Conservation (phyloP, 2,888 invertebrate genomes). For the Acanthoscelides obtectus region DNA sequence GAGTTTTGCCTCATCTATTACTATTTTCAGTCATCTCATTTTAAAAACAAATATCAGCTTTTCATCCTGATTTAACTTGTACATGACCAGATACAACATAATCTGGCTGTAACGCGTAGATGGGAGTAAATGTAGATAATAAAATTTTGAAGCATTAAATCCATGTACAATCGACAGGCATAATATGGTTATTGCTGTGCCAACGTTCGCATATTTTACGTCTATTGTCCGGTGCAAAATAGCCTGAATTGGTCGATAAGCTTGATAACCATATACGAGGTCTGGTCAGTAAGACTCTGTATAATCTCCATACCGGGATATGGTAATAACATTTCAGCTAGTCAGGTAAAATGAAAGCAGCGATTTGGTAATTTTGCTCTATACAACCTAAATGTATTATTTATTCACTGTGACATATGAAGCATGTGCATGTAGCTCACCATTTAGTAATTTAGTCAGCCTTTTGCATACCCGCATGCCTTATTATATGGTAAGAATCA, state of each 20-base stretch:
- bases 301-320: no score
- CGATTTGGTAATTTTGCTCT: neutral
- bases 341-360: neutral
- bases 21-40: no score
- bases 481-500: conserved; percentile 5
- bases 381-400: neutral
- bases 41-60: no score
- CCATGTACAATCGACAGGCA: neutral
- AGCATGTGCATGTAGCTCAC: neutral
- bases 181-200: neutral
- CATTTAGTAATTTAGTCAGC: neutral
- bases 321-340: no score
- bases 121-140: neutral
- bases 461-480: conserved; percentile 2
- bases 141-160: neutral
- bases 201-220: neutral
- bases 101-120: neutral
- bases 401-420: neutral
- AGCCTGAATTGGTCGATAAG: neutral
- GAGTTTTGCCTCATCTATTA: no score
- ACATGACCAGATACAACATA: no score
- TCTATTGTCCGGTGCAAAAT: neutral
- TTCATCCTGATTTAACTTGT: no score
- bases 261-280: neutral
- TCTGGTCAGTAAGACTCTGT: no score